A percentile compares a stretch with the other conserved stretches of the same genome.
Evolutionary conservation across 2,113 vertebrate genomes (phyloP).

Genomic region (Elephantulus edwardii): DNA sequence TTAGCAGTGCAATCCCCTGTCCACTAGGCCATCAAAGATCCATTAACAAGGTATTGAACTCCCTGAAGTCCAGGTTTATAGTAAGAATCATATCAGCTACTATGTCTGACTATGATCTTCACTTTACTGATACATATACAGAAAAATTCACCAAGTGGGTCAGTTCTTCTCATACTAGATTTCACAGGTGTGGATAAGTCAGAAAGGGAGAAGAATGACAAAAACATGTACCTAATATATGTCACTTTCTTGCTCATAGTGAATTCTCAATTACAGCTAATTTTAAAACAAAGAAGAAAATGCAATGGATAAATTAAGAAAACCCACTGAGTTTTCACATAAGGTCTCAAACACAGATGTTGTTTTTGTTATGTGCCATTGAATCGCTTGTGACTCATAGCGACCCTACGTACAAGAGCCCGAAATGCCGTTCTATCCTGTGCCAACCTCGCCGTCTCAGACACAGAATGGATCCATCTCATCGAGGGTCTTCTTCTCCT

Average conservation of each 20-base stretch:
- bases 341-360: background rate
- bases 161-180: background rate
- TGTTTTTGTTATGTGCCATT: no score
- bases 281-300: conserved; percentile 1
- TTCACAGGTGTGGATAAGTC: background rate
- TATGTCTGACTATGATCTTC: background rate
- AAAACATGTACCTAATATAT: background rate
- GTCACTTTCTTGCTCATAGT: background rate
- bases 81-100: background rate
- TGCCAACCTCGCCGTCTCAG: no score
- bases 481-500: no score
- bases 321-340: background rate
- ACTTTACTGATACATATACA: background rate
- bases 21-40: no score
- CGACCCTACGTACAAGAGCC: no score
- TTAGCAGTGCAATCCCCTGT: no score
- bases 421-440: no score
- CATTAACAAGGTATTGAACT: no score
- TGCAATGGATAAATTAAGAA: background rate
- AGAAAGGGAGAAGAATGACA: background rate
- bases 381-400: no score
- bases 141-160: conserved; percentile 2
- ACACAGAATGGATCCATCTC: no score
- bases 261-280: background rate
- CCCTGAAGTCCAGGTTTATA: conserved; percentile 31